Evolutionary conservation across 2,888 invertebrate species (phyloP).

Genomic region (Shargacucullia verbasci): DNA sequence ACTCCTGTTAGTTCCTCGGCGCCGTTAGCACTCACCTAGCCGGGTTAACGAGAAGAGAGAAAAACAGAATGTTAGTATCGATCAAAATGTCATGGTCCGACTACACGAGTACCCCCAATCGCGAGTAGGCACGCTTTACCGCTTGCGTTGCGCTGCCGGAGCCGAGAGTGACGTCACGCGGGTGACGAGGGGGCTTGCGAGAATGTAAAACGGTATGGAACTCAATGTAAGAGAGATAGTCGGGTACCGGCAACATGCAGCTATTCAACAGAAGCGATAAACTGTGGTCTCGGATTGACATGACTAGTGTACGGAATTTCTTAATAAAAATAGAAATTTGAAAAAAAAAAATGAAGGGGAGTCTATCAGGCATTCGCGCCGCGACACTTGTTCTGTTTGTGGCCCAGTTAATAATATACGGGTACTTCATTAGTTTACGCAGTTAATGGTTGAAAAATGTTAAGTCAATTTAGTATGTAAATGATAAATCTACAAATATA

Average conservation of each 20-base stretch:
- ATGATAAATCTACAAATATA: slow-evolving; percentile 87
- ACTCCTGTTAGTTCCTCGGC: slow-evolving; percentile 87
- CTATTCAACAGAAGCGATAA: slow-evolving; percentile 81
- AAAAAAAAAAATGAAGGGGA: slow-evolving; percentile 77
- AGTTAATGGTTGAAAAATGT: slow-evolving; percentile 88
- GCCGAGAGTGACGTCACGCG: slow-evolving; percentile 32
- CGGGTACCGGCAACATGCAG: slow-evolving; percentile 79
- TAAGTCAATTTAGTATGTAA: slow-evolving; percentile 89
- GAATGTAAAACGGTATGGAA: slow-evolving; percentile 39
- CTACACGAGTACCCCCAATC: slow-evolving; percentile 82
- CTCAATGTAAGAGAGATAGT: slow-evolving; percentile 54
- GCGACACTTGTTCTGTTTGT: slow-evolving; percentile 79
- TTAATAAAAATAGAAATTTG: slow-evolving; percentile 74
- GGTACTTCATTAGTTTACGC: slow-evolving; percentile 87
- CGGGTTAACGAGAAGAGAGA: slow-evolving; percentile 92
- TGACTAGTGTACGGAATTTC: slow-evolving; percentile 80
- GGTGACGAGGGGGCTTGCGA: slow-evolving; percentile 13
- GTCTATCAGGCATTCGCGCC: slow-evolving; percentile 89
- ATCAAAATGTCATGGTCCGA: slow-evolving; percentile 87
- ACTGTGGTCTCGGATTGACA: slow-evolving; percentile 83
- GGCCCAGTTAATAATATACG: slow-evolving; percentile 87
- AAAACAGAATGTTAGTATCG: slow-evolving; percentile 92
- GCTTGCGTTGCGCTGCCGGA: slow-evolving; percentile 73
- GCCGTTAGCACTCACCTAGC: slow-evolving; percentile 95
- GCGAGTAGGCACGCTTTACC: slow-evolving; percentile 67